Conservation (phyloP, 2,113 vertebrate species). For the Heterotis niloticus region DNA sequence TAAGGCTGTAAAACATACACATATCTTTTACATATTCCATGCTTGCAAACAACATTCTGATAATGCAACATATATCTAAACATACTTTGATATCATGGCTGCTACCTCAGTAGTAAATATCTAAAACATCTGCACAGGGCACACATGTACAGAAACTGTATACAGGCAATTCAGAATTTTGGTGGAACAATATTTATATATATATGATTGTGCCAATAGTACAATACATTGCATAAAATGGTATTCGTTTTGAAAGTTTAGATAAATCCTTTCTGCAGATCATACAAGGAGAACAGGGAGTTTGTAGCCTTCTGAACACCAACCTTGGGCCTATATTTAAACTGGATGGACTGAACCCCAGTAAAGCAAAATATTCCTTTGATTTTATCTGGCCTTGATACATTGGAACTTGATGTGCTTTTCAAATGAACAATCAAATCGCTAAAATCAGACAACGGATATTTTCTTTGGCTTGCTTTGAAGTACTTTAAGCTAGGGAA, state of each 20-base stretch:
- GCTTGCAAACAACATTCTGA: neutral
- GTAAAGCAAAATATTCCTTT: neutral
- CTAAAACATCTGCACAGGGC: neutral
- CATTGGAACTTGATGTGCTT: neutral
- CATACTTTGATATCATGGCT: neutral
- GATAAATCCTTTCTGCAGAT: neutral
- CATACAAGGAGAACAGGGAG: neutral
- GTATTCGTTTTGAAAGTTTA: neutral
- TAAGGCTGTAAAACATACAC: neutral
- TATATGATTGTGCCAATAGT: conserved; percentile 6
- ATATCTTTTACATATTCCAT: neutral
- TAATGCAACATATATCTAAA: neutral
- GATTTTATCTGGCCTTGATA: neutral
- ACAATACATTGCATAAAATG: neutral
- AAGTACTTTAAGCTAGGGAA: neutral
- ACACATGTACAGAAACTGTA: neutral
- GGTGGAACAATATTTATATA: neutral
- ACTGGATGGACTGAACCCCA: neutral
- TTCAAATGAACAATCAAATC: neutral
- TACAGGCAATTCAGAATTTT: neutral
- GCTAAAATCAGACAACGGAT: neutral
- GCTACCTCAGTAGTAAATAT: neutral
- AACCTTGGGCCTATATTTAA: neutral
- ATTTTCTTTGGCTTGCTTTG: conserved; percentile 9
- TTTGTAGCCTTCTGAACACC: neutral